Conservation (phyloP, 2,113 vertebrate species). For the Marcusenius ussheri region DNA sequence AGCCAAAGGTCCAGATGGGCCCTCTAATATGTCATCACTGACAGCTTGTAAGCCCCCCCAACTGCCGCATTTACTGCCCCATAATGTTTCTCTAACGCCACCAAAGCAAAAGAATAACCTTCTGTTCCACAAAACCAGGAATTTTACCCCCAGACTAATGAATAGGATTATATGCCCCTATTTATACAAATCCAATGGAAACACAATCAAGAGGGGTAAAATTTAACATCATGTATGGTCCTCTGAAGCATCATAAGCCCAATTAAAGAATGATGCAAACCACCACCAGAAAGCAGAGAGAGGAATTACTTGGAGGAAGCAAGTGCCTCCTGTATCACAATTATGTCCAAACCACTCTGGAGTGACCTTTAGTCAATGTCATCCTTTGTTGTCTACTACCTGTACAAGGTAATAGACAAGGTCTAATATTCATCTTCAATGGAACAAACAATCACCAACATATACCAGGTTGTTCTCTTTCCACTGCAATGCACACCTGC, state of each 20-base stretch:
- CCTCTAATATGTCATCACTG: slow-evolving; percentile 43
- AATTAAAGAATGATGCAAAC: not conserved
- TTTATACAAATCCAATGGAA: not conserved
- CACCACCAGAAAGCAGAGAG: not conserved
- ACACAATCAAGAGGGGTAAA: not conserved
- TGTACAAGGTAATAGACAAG: not conserved
- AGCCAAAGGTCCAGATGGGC: slow-evolving; percentile 49
- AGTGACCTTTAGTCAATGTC: not conserved
- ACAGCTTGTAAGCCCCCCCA: slow-evolving; percentile 6
- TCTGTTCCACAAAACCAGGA: not conserved
- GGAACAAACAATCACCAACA: not conserved
- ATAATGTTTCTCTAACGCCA: not conserved
- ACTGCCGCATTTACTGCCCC: not conserved
- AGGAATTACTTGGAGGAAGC: not conserved
- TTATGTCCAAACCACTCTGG: slow-evolving; percentile 7
- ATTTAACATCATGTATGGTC: not conserved
- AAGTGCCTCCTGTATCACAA: not conserved
- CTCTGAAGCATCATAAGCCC: not conserved
- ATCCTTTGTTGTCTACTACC: not conserved
- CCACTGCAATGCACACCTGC: not conserved
- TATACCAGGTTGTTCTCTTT: not conserved
- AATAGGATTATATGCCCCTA: not conserved
- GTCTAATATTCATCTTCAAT: not conserved
- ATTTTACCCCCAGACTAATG: not conserved
- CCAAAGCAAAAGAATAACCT: not conserved